These are phyloP conservation scores for Trichogramma evanescens DNA, from an alignment of 2,888 invertebrate species.

Conservation along the genomic window DNA sequence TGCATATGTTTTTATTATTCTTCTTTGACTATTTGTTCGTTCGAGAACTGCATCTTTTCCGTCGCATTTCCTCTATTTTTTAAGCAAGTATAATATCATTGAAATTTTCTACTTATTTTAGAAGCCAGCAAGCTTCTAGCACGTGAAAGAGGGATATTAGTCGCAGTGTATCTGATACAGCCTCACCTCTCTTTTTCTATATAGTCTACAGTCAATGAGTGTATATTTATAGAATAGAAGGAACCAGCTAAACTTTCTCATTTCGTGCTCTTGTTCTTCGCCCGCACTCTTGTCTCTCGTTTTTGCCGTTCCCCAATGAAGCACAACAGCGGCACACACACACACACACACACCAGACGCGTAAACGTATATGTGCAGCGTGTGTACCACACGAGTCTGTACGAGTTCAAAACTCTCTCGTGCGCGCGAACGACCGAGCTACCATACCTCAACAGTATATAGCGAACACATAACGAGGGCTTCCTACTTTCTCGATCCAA, in stretches of 20 bases:
- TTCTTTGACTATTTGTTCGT: too few species aligned
- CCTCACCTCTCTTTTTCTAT: not conserved
- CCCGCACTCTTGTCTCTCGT: not conserved
- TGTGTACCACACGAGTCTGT: not conserved
- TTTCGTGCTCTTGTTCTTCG: slow-evolving; percentile 13
- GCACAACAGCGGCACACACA: not conserved
- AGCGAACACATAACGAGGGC: slow-evolving; percentile 25
- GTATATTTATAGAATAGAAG: too few species aligned
- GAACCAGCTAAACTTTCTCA: slow-evolving; percentile 2
- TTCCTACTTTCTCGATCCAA: slow-evolving; percentile 40
- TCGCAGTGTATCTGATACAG: not conserved
- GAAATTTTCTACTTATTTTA: too few species aligned
- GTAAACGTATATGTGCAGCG: not conserved
- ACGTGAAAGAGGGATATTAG: too few species aligned
- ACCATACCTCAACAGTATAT: not conserved
- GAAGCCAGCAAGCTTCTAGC: too few species aligned
- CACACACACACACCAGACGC: not conserved
- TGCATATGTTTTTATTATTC: too few species aligned
- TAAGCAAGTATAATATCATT: too few species aligned
- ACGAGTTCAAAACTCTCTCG: not conserved
- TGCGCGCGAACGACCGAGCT: not conserved
- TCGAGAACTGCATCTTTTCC: too few species aligned
- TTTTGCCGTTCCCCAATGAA: not conserved
- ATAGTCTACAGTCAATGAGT: too few species aligned
- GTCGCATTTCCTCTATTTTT: too few species aligned